Evolutionary conservation across 2,113 vertebrate genomes (phyloP).

Genomic region (Nibea albiflora): DNA sequence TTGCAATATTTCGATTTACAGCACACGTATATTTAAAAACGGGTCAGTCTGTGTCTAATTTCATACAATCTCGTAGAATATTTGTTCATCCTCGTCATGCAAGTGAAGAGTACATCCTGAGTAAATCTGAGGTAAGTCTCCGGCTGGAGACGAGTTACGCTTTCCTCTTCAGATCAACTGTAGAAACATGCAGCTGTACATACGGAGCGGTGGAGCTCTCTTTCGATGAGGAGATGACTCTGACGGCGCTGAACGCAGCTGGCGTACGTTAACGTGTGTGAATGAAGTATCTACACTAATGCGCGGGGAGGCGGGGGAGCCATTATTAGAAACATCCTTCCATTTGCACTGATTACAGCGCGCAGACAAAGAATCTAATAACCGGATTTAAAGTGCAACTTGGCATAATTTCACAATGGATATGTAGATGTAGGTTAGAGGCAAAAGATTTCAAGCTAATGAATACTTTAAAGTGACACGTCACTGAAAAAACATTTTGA

Average conservation of each 20-base stretch:
- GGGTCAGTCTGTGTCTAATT: conserved; percentile 8
- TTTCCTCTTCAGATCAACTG: background rate
- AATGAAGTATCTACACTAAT: background rate
- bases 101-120: conserved; percentile 67
- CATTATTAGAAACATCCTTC: background rate
- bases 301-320: background rate
- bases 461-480: conserved; percentile 1
- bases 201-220: background rate
- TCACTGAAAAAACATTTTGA: background rate
- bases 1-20: conserved; percentile 32
- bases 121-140: conserved; percentile 64
- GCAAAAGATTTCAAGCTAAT: conserved; percentile 21
- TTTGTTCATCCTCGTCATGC: conserved; percentile 29
- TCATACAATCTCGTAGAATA: conserved; percentile 11
- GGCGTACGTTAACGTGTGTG: background rate
- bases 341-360: background rate
- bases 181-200: conserved; percentile 41
- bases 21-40: conserved; percentile 29
- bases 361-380: conserved; percentile 19
- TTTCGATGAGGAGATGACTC: background rate
- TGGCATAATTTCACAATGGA: conserved; percentile 18
- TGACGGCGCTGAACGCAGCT: background rate
- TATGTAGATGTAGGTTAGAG: conserved; percentile 1
- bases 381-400: conserved; percentile 60
- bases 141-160: conserved; percentile 24